Base-by-base conservation (phyloP, 35 echinoderm and acorn worm species). In the Eucidaris tribuloides region DNA sequence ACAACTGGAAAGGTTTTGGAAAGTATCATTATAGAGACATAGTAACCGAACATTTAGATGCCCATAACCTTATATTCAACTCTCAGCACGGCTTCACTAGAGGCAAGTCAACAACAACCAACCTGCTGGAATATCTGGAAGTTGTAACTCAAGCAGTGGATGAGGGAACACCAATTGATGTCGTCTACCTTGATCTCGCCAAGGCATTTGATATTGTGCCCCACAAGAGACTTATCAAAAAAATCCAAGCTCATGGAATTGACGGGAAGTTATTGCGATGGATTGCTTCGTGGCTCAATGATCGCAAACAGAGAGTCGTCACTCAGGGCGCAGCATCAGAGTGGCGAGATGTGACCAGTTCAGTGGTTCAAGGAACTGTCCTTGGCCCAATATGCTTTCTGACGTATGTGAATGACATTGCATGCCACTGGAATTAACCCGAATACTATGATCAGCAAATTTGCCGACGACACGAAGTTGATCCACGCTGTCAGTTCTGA, bases 151-250 rank as follows among this genome's bases (percentile, higher is more conserved):
- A 58, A 3, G 19, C 1, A 23, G 46, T 59, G 18, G 79, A 81
- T 34, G 25, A 81, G 3, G 52, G 49, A 57, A 23, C 3, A 7
- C 17, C 46, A 60, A 34, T 60, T 30, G 79, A 81, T 81, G 49
- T 81, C 2, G 11, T 60, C 3, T 58, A 58, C 35, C 55, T 81
- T 3, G 79, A 81, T 36, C 36, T 81, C 7, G 55, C 46, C 2
- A 55, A 81, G 35, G 79, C 79, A 3, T 81, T 81, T 58, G 49
- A 81, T 36, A 81, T 20, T 25, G 79, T 81, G 34, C 46, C 24
- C 18, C 79, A 81, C 35, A 3, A 33, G 2, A 61, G 79, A 61
- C 49, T 81, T 30, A 27, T 60, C 2, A 20, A 17, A 59, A 81
- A 81, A 81, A 15, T 59, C 2, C 20, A 29, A 4, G 1, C 55